Evolutionary conservation across 2,797 vertebrate species (phyloP), one percentile per base, ranked within the genome.

Genomic region (Vespertilio murinus): DNA sequence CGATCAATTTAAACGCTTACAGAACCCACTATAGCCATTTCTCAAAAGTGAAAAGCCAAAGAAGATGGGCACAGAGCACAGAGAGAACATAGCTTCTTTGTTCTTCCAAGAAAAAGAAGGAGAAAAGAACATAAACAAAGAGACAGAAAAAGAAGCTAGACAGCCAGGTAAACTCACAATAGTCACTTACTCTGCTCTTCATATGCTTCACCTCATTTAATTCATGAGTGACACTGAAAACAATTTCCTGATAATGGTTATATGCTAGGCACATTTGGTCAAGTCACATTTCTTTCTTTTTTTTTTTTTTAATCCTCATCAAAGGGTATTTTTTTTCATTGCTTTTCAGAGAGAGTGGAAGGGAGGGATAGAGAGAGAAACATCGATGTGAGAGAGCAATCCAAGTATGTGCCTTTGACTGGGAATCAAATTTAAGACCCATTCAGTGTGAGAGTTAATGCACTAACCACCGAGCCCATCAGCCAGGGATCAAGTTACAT

Each of bases 21-120:
- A 95, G 90, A 95, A 94, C 92, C 49, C 70, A 40, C 18, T 3
- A 20, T n/a, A n/a, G 78, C 65, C 18, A 49, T 65, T 81, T 92
- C 59, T 87, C 70, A 84, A 83, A 45, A 64, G 64, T 47, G 9
- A 86, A 81, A 88, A 38, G 71, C 35, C 40, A 64, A 42, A 92
- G 81, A n/a, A 94, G 86, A 88, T 10, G 80, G 77, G 52, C 22
- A 75, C 0, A 8, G 65, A 70, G 20, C 20, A 65, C 13, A 74
- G 40, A 86, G n/a, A 47, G 47, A 38, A 59, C 30, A 28, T 1
- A 5, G 35, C 42, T 88, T 45, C 74, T 49, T 49, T 74, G 30
- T 52, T 78, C 40, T 83, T 87, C 79, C 2, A 42, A 49, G 69
- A 70, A 47, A 91, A 4, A 71, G 16, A 40, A 78, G 71, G 64